A percentile compares a stretch with the other conserved stretches of the same genome.
Evolutionary conservation across 2,888 invertebrate genomes (phyloP).

Genomic region (Clitarchus hookeri): DNA sequence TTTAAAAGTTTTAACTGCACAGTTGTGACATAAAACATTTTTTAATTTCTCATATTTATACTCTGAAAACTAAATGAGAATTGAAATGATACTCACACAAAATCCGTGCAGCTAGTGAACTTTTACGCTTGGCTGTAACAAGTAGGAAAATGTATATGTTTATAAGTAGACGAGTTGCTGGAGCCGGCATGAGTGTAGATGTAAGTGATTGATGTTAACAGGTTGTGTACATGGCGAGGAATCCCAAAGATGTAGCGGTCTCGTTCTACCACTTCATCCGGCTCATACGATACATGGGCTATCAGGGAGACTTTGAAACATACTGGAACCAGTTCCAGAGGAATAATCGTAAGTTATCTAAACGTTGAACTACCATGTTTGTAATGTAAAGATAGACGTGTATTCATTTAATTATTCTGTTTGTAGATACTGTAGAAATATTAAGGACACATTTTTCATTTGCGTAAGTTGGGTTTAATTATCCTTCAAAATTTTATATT

Average conservation of each 20-base stretch:
- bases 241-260: constrained; percentile 83
- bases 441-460: too few species aligned
- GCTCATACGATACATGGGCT: constrained; percentile 68
- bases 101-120: not conserved
- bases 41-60: too few species aligned
- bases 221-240: constrained; percentile 80
- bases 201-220: constrained; percentile 44
- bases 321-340: constrained; percentile 73
- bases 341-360: constrained; percentile 63
- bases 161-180: not conserved
- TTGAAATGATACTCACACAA: too few species aligned
- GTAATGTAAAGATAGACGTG: too few species aligned
- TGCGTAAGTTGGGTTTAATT: too few species aligned
- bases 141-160: not conserved
- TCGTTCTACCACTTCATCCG: constrained; percentile 70
- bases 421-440: too few species aligned
- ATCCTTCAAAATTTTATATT: too few species aligned
- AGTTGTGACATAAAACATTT: too few species aligned
- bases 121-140: not conserved
- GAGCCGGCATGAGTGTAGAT: not conserved
- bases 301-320: constrained; percentile 66
- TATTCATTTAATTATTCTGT: too few species aligned
- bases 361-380: too few species aligned
- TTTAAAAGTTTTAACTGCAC: too few species aligned
- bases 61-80: too few species aligned